phyloP scores from a whole-genome alignment of 2,888 invertebrate genomes.

The Agrilus cyanescens region DNA sequence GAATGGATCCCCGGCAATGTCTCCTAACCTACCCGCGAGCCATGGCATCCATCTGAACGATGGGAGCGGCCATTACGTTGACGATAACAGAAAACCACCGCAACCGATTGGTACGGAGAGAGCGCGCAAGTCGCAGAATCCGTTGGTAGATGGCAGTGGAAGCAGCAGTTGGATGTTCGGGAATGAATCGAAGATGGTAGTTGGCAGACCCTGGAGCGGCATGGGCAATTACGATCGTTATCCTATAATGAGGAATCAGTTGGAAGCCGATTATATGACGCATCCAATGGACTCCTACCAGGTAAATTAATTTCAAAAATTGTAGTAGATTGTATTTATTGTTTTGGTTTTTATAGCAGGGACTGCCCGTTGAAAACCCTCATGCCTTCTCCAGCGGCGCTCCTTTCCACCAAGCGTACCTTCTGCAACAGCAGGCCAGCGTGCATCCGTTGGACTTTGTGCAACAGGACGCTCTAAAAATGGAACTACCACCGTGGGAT shows the following conservation, averaged over 20 bases:
- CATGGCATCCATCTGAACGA: constrained; percentile 18
- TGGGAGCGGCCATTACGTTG: constrained; percentile 25
- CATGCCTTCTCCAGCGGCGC: constrained; percentile 28
- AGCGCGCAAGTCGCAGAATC: constrained; percentile 48
- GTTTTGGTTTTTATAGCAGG: constrained; percentile 18
- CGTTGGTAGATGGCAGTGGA: constrained; percentile 17
- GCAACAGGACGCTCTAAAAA: constrained; percentile 25
- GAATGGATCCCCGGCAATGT: constrained; percentile 39
- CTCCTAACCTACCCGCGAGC: constrained; percentile 28
- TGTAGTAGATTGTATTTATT: too few relatives aligned
- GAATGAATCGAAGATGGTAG: constrained; percentile 31
- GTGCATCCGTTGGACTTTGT: constrained; percentile 26
- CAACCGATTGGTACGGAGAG: constrained; percentile 74
- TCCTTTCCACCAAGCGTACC: constrained; percentile 16
- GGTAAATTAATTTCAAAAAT: too few relatives aligned
- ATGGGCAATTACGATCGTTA: constrained; percentile 20
- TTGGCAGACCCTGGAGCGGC: constrained; percentile 11
- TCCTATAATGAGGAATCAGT: constrained; percentile 21
- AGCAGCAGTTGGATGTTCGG: constrained; percentile 37
- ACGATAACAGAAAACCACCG: constrained; percentile 40
- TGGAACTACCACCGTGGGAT: constrained; percentile 29
- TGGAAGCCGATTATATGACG: constrained; percentile 35
- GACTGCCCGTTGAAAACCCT: constrained; percentile 24
- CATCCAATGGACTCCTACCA: constrained; percentile 36
- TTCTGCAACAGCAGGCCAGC: constrained; percentile 19